Conservation (phyloP, 1,140 invertebrate genomes). For the Lamellibrachia luymesi region DNA sequence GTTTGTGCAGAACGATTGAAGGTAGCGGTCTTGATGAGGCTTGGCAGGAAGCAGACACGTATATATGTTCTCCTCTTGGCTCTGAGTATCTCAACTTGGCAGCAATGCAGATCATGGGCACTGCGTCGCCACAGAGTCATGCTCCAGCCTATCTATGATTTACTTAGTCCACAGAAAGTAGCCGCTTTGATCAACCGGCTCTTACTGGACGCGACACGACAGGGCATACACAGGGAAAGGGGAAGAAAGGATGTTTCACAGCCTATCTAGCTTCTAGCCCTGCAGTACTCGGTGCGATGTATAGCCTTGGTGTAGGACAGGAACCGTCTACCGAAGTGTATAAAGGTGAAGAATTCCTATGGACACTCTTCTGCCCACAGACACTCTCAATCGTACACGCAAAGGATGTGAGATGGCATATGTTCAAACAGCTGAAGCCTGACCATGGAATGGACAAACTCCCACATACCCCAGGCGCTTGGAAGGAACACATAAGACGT, state of each 20-base stretch:
- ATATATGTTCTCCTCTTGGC: neutral
- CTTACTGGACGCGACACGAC: constrained; percentile 2
- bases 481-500: neutral
- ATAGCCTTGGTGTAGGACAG: neutral
- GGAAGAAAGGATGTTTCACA: constrained; percentile 7
- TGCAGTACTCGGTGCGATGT: neutral
- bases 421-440: constrained; percentile 13
- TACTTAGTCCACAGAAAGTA: neutral
- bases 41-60: constrained; percentile 10
- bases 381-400: neutral
- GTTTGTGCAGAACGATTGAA: constrained; percentile 6
- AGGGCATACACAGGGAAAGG: constrained; percentile 14
- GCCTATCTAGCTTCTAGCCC: neutral
- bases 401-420: neutral
- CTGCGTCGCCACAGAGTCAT: neutral
- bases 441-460: constrained; percentile 13
- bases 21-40: constrained; percentile 14
- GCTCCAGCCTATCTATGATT: constrained; percentile 1
- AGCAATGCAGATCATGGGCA: neutral
- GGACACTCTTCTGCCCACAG: neutral
- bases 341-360: constrained; percentile 12
- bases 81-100: neutral
- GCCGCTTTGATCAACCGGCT: constrained; percentile 16
- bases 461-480: constrained; percentile 4
- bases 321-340: neutral